Base-by-base conservation (phyloP, 1,140 invertebrate species). In the Drosophila sp. region DNA sequence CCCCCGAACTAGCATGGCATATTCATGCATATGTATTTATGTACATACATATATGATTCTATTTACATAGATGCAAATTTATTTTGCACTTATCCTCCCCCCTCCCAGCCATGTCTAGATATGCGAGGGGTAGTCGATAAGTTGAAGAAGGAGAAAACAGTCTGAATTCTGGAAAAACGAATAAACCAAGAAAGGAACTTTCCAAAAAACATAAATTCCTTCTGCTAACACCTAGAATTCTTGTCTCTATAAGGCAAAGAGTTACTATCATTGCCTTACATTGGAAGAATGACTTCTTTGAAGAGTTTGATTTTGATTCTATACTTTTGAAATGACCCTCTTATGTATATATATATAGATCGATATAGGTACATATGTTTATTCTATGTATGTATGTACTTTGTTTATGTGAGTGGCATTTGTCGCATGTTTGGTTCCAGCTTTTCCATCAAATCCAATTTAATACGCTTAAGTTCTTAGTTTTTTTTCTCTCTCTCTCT, bases 391-490 rank as follows among this genome's bases (percentile, higher is more conserved):
- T 70, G 29, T 40, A 32, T 58, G 33, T 64, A 40, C 17, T 23
- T 25, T 47, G 44, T 56, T 54, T 72, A 41, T 56, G 60, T 60
- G 68, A 72, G 58, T 72, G 61, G 81, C 74, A 77, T 77, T 85
- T 84, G 81, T 85, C 74, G 70, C 82, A 74, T 86, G 78, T 79
- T 85, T 86, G 75, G 70, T 67, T 86, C 79, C 83, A 86, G 83
- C 83, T 86, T 87, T 87, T 68, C 67, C 61, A 81, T 78, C 79
- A 87, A 86, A 86, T 86, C 83, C 84, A 87, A 87, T 89, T 86
- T 86, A 86, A 86, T 86, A 87, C 83, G 83, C 83, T 86, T 86
- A 86, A 83, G 83, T 86, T 86, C 84, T 87, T 86, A 87, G 72
- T 83, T 86, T 50, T 50, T 50, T 50, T 23, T 17, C 38, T 4